Evolutionary conservation across 2,113 vertebrate species (phyloP).

Genomic region (Colistium nudipinnis): DNA sequence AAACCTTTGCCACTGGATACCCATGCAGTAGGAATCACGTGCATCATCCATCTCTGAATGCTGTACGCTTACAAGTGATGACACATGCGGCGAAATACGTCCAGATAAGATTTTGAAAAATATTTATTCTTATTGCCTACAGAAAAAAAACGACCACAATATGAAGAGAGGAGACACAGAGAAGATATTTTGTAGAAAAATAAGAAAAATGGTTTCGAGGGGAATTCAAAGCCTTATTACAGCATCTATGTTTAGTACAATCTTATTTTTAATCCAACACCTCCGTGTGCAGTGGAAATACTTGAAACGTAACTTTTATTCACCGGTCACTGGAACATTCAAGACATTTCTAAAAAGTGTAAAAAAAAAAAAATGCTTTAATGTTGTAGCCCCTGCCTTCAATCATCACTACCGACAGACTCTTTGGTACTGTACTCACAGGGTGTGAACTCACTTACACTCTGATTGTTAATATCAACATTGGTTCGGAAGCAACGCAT

Average conservation of each 20-base stretch:
- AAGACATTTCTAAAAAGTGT: conserved; percentile 20
- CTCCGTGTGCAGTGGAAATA: conserved; percentile 14
- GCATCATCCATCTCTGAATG: not conserved
- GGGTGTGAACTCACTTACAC: not conserved
- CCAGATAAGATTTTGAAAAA: conserved; percentile 63
- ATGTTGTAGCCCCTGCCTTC: conserved; percentile 15
- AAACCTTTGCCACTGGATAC: not conserved
- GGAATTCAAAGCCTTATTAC: conserved; percentile 32
- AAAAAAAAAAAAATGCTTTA: conserved; percentile 25
- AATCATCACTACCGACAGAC: conserved; percentile 16
- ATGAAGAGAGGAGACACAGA: conserved; percentile 53
- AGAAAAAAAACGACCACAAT: conserved; percentile 67
- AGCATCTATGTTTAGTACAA: conserved; percentile 50
- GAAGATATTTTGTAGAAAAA: conserved; percentile 63
- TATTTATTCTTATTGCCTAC: conserved; percentile 78
- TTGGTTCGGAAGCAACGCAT: not conserved
- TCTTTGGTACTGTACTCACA: conserved; percentile 71
- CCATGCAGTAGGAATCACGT: not conserved
- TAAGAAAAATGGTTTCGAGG: conserved; percentile 28
- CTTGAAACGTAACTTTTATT: conserved; percentile 16
- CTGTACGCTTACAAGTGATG: not conserved
- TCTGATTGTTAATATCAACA: not conserved
- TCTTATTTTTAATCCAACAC: conserved; percentile 34
- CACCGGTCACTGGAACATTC: conserved; percentile 18
- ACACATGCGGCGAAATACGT: not conserved